phyloP scores from a whole-genome alignment of 2,888 invertebrate species.

The Lottia scabra region DNA sequence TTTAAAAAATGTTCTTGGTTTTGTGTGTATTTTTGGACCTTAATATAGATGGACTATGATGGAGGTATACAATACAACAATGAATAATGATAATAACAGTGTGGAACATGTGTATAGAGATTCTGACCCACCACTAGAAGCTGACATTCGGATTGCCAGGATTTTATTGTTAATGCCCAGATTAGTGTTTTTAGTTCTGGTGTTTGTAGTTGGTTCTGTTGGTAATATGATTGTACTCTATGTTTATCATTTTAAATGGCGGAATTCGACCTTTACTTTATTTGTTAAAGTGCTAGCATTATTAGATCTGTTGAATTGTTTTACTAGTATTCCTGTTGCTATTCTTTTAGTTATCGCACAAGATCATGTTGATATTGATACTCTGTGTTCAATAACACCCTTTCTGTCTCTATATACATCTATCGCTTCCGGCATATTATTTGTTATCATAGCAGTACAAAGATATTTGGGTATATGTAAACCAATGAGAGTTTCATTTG shows the following conservation, averaged over 20 bases:
- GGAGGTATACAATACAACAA: too few species aligned
- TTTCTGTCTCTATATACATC: conserved; percentile 11
- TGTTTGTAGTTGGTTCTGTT: conserved; percentile 10
- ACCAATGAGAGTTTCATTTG: conserved; percentile 5
- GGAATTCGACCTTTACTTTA: conserved; percentile 13
- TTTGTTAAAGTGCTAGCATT: conserved; percentile 15
- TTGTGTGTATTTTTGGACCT: too few species aligned
- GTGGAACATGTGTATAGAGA: neutral
- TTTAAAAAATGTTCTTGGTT: too few species aligned
- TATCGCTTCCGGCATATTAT: conserved; percentile 6
- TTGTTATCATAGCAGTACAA: conserved; percentile 13
- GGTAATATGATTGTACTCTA: conserved; percentile 20
- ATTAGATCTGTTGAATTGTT: conserved; percentile 16
- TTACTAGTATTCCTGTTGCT: conserved; percentile 4
- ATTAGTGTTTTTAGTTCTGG: conserved; percentile 6
- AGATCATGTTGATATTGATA: neutral
- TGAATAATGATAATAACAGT: too few species aligned
- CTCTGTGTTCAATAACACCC: conserved; percentile 8
- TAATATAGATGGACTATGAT: too few species aligned
- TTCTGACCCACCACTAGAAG: neutral
- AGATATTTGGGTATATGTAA: conserved; percentile 12
- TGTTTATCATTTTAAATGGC: conserved; percentile 16
- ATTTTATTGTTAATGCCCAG: neutral
- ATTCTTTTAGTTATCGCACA: conserved; percentile 8
- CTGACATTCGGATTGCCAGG: neutral